These are phyloP conservation scores for Ectemnius continuus DNA, from an alignment of 2,888 invertebrate species.

Conservation along the genomic window DNA sequence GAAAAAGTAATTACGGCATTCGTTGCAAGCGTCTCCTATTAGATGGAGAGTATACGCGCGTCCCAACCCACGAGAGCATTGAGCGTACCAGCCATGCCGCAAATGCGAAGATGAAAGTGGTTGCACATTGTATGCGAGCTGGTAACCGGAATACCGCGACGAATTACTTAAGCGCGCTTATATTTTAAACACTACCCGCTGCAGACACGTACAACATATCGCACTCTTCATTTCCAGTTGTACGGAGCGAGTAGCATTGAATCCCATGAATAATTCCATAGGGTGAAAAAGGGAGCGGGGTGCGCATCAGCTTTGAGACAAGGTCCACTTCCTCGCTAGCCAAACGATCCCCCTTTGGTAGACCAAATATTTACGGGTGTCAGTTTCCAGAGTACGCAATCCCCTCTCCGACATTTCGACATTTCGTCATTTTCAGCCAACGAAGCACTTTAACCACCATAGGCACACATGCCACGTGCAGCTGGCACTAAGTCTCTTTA, in stretches of 20 bases:
- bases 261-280: too few species aligned
- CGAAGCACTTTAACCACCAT: neutral
- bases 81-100: conserved; percentile 4
- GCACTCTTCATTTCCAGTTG: too few species aligned
- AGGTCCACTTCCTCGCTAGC: too few species aligned
- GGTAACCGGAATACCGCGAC: too few species aligned
- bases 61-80: conserved; percentile 67
- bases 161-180: neutral
- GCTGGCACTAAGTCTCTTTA: conserved; percentile 25
- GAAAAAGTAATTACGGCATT: conserved; percentile 2
- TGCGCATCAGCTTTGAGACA: too few species aligned
- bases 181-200: neutral
- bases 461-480: neutral
- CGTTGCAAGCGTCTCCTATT: neutral
- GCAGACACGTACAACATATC: too few species aligned
- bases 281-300: too few species aligned
- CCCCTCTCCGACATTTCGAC: too few species aligned
- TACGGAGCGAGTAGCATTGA: too few species aligned
- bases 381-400: too few species aligned
- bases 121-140: conserved; percentile 1
- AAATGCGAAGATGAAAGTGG: conserved; percentile 23
- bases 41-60: neutral
- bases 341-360: too few species aligned
- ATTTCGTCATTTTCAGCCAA: neutral
- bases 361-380: too few species aligned